A percentile compares a stretch with the other conserved stretches of the same genome.
These are phyloP conservation scores for Paragorgia papillata DNA, from an alignment of 92 coral and sea anemone species.

Conservation along the genomic window DNA sequence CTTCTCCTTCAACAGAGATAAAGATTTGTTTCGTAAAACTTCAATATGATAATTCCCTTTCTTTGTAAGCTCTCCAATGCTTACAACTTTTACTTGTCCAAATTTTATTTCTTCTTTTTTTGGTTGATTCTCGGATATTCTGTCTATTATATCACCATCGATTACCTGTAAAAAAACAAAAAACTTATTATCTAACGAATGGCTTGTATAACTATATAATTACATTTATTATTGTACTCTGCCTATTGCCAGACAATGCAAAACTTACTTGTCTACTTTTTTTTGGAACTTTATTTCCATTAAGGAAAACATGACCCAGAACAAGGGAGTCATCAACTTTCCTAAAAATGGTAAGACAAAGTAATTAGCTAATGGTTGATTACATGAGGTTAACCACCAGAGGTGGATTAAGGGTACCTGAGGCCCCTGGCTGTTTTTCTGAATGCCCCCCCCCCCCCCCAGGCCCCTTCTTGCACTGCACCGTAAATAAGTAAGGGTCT, in stretches of 20 bases:
- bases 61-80: constrained; percentile 60
- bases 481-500: no score
- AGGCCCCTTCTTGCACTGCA: no score
- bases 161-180: constrained; percentile 31
- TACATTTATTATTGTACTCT: no score
- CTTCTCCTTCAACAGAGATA: constrained; percentile 40
- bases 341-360: constrained; percentile 24
- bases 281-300: constrained; percentile 53
- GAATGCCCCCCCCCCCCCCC: no score
- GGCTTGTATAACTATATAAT: no score
- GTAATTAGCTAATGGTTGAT: background rate
- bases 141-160: constrained; percentile 43
- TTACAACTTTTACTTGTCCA: constrained; percentile 46
- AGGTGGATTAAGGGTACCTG: no score
- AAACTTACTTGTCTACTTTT: constrained; percentile 52
- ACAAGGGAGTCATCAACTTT: constrained; percentile 56
- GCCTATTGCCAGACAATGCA: no score
- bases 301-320: constrained; percentile 55
- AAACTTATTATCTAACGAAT: background rate
- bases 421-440: no score
- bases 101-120: constrained; percentile 29
- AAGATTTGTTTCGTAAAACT: constrained; percentile 49
- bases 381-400: no score
- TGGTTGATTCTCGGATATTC: constrained; percentile 33
- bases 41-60: constrained; percentile 67